These are phyloP conservation scores for Thinocorus orbignyianus DNA, from an alignment of 2,113 vertebrate genomes.

Conservation along the genomic window DNA sequence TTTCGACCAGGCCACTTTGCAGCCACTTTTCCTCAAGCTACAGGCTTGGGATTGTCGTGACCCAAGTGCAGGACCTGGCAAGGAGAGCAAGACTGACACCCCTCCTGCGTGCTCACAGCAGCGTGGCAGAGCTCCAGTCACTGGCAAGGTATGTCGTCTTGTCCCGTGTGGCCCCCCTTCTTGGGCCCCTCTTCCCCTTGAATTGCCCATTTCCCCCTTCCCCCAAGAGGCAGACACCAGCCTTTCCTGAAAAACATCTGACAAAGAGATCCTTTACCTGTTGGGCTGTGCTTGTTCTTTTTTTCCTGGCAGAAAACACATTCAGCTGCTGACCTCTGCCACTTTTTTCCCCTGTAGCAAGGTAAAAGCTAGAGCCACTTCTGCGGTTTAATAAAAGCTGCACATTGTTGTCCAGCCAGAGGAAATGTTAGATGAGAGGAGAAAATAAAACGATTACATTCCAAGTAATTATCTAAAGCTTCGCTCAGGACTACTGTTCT, in stretches of 20 bases:
- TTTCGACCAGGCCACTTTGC: not conserved
- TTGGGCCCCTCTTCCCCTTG: rapidly evolving
- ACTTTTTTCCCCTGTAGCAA: not conserved
- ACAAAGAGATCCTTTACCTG: not conserved
- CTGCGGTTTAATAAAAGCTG: not conserved
- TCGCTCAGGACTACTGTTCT: not conserved
- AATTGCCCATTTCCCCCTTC: rapidly evolving
- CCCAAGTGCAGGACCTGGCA: not conserved
- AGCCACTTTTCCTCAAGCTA: not conserved
- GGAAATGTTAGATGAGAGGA: not conserved
- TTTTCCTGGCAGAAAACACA: rapidly evolving
- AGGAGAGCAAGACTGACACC: not conserved
- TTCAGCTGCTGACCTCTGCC: not conserved
- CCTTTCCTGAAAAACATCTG: rapidly evolving
- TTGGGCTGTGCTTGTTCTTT: rapidly evolving
- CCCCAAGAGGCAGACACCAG: rapidly evolving
- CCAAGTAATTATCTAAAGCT: not conserved
- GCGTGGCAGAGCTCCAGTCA: not conserved
- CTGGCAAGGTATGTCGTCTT: too few species aligned
- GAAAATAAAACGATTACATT: not conserved
- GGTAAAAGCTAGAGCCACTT: not conserved
- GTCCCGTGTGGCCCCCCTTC: too few species aligned
- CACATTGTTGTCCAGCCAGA: not conserved
- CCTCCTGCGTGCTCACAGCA: rapidly evolving
- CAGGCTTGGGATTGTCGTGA: not conserved